phyloP scores from a whole-genome alignment of 1,140 invertebrate genomes.

The Zaprionus ghesquierei region DNA sequence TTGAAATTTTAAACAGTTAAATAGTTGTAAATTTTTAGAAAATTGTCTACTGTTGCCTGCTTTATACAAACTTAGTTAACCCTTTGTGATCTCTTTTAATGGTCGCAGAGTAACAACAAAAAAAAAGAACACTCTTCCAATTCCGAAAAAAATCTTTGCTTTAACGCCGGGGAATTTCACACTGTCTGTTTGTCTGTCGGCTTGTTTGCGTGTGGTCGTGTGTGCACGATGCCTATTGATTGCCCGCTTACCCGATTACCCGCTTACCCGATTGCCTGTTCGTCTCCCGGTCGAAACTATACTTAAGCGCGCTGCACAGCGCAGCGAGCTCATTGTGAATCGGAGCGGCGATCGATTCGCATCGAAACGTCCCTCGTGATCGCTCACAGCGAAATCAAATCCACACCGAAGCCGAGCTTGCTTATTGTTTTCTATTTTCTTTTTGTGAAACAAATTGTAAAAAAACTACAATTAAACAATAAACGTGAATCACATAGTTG shows the following conservation, averaged over 20 bases:
- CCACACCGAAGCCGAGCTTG: not conserved
- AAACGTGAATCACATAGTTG: slow-evolving; percentile 5
- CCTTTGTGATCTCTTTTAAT: too few species aligned
- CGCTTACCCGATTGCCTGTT: slow-evolving; percentile 7
- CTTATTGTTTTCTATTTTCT: slow-evolving; percentile 8
- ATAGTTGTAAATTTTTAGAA: too few species aligned
- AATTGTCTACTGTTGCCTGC: too few species aligned
- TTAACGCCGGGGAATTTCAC: slow-evolving; percentile 38
- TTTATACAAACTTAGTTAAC: too few species aligned
- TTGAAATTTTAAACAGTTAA: too few species aligned
- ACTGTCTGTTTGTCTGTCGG: slow-evolving; percentile 2
- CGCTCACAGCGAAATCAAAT: not conserved
- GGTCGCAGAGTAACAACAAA: too few species aligned
- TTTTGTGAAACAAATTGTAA: not conserved
- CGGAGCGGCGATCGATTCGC: slow-evolving; percentile 15
- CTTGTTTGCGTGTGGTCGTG: slow-evolving; percentile 1
- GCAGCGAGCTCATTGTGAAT: slow-evolving; percentile 53
- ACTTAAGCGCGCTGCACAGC: slow-evolving; percentile 41
- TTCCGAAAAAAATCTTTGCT: slow-evolving; percentile 14
- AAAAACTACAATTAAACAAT: slow-evolving; percentile 18
- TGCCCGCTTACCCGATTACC: not conserved
- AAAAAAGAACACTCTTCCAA: too few species aligned
- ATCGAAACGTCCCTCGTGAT: slow-evolving; percentile 7
- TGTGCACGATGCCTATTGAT: not conserved
- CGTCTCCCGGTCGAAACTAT: slow-evolving; percentile 20